Evolutionary conservation across 2,113 vertebrate species (phyloP), one percentile per base, ranked within the genome.

Genomic region (Polypterus senegalus): DNA sequence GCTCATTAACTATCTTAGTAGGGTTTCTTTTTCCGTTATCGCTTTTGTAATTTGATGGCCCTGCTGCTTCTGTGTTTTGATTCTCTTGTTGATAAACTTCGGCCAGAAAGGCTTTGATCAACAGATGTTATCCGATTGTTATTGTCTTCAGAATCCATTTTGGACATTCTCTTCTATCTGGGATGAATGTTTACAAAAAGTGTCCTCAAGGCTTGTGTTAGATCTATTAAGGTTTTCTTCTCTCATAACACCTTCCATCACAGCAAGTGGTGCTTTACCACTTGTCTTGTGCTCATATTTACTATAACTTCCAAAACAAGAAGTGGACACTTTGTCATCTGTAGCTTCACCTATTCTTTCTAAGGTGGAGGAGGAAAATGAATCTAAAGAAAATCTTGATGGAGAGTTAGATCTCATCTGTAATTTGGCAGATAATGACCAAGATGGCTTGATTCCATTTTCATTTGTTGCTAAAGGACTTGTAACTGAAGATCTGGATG

Each of bases 361-460:
- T 57, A 97, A 75, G 4, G 93, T 89, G 9, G 92, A 92, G 1
- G 92, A 88, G 7, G 92, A 91, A 4, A 93, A 92, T 1, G 94
- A 97, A 66, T 98, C 96, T n/a, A 93, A 88, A 5, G 93, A 89
- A 76, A 97, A 94, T 3, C 89, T 90, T 0, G 94, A 99, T 0
- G 96, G 93, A 0, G 96, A 97, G 74, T 69, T 93, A 67, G 96
- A 92, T n/a, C 94, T 87, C 78, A 96, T 83, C 66, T 96, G 92
- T 48, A 98, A 86, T 68, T 97, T 98, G 0, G 91, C 86, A 0
- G 94, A 92, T 51, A 98, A 82, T 0, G 92, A 93, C 96, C 94
- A 97, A 0, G 92, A 96, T 1, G 92, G 91, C 48, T 92, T 86
- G 48, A 89, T 77, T 9, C 91, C 91, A 0, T 90, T 91, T 63